Evolutionary conservation across 2,888 invertebrate species (phyloP), one percentile per base, ranked within the genome.

Genomic region (Cheilosia variabilis): DNA sequence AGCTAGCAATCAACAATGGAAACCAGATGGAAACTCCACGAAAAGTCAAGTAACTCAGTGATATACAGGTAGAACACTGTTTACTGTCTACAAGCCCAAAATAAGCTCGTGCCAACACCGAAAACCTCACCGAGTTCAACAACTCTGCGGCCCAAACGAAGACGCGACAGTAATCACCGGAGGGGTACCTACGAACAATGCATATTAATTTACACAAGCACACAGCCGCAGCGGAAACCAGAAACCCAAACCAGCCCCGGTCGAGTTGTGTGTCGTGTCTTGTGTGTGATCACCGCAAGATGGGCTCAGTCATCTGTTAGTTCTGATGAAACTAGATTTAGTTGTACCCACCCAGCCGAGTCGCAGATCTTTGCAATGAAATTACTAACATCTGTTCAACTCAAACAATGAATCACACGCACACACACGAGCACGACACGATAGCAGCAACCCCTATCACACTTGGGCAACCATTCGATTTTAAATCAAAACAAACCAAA

Each of bases 191-290:
- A 68, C 55, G 43, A 7, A 17, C 68, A 17, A 19, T 68, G 68
- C 68, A 68, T 68, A 68, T 55, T 55, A 68, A 68, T 53, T 68
- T 37, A 19, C 68, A 45, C 68, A 43, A 37, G 6, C 17, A 53
- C 41, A 68, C 15, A 27, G 2, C 17, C 15, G 41, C 47, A 22
- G 60, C 53, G 27, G 31, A 17, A 17, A 17, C 7, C 43, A 45
- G 6, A 5, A n/a, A 45, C 5, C 43, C n/a, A 43, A 5, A 15
- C 7, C 45, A 45, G 19, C 3, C 5, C 1, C 5, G 4, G 43
- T 17, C 7, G 6, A 45, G 45, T 19, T 45, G 45, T 45, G 45
- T 9, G 47, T 22, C 58, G n/a, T 19, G 9, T 45, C 47, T n/a
- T 47, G 52, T 76, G 52, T 76, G 52, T 41, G 17, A 47, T 47